phyloP scores from a whole-genome alignment of 2,888 invertebrate genomes.

The Pseudanteris insignis region DNA sequence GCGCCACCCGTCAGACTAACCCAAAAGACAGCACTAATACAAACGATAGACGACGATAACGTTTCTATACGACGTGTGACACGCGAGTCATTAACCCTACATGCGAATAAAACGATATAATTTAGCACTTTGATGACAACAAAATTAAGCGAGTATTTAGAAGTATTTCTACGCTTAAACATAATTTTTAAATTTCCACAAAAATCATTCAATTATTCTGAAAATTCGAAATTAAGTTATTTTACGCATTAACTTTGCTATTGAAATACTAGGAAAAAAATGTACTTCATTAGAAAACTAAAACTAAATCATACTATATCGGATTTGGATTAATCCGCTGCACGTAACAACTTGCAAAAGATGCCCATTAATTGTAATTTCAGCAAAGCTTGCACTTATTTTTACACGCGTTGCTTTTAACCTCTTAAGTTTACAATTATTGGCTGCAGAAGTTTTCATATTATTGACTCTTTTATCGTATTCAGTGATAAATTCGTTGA shows the following conservation, averaged over 20 bases:
- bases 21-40: slow-evolving; percentile 48
- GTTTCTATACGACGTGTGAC: slow-evolving; percentile 21
- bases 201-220: slow-evolving; percentile 18
- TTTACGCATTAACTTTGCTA: no score
- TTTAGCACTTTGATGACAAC: no score
- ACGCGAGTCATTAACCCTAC: slow-evolving; percentile 26
- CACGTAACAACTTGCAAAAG: slow-evolving; percentile 22
- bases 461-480: not conserved
- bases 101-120: slow-evolving; percentile 1
- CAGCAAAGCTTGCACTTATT: slow-evolving; percentile 25
- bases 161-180: no score
- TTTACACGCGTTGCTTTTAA: slow-evolving; percentile 17
- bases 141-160: no score
- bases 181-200: slow-evolving; percentile 19
- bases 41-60: slow-evolving; percentile 45
- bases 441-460: not conserved
- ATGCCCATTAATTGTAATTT: slow-evolving; percentile 38
- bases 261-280: no score
- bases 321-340: slow-evolving; percentile 36
- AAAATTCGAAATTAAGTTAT: no score
- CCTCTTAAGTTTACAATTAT: slow-evolving; percentile 10
- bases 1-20: slow-evolving; percentile 50
- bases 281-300: no score
- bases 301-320: slow-evolving; percentile 30
- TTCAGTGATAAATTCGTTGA: not conserved